Evolutionary conservation across 2,797 vertebrate species (phyloP).

Genomic region (Schizothorax lantsangensis): DNA sequence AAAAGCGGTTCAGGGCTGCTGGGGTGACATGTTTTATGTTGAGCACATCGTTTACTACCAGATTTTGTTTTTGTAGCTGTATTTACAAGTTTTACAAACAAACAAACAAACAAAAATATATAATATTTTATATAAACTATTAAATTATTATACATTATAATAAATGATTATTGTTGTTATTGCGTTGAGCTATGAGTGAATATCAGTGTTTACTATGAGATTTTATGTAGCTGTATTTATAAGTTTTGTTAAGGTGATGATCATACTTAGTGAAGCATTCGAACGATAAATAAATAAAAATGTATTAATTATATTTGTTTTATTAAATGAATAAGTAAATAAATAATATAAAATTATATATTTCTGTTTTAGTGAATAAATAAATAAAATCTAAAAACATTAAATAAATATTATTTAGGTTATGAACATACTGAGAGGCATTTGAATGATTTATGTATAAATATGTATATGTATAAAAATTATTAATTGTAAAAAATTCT

Average conservation of each 20-base stretch:
- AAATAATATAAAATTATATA: neutral
- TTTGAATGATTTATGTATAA: neutral
- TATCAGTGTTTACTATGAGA: too few relatives aligned
- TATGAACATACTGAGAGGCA: neutral
- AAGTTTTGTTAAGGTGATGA: neutral
- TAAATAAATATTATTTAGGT: neutral
- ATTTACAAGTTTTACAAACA: neutral
- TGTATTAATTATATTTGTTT: neutral
- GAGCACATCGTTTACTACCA: neutral
- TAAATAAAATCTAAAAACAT: neutral
- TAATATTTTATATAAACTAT: neutral
- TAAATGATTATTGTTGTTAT: neutral
- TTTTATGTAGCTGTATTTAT: neutral
- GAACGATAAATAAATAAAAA: neutral
- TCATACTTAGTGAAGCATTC: neutral
- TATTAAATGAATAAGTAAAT: neutral
- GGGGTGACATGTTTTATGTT: neutral
- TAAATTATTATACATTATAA: neutral
- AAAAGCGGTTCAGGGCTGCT: conserved; percentile 22
- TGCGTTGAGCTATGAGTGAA: neutral
- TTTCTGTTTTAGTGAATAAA: neutral
- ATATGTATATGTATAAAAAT: neutral
- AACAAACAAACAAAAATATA: neutral
- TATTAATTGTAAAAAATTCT: neutral
- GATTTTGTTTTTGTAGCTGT: neutral